Evolutionary conservation across 2,113 vertebrate species (phyloP).

Genomic region (Circaetus gallicus): DNA sequence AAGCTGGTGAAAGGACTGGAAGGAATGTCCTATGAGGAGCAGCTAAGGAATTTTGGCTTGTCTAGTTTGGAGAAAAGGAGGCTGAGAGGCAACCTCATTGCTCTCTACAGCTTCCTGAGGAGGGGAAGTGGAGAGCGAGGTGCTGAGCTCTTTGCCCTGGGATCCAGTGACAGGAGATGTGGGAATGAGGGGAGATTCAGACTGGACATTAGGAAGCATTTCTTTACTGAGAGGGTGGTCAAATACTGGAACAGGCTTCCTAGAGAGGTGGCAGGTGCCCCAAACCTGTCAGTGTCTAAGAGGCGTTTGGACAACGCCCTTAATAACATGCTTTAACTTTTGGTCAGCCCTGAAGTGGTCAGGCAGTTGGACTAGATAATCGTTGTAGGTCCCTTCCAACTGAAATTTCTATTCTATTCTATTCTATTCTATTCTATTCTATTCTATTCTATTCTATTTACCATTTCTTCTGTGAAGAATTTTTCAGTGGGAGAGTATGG

Average conservation of each 20-base stretch:
- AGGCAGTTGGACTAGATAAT: not conserved
- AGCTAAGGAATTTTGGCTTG: not conserved
- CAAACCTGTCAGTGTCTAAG: not conserved
- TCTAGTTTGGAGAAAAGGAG: not conserved
- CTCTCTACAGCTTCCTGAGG: not conserved
- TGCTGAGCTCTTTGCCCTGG: not conserved
- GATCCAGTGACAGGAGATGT: not conserved
- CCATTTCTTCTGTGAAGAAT: not conserved
- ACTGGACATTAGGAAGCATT: not conserved
- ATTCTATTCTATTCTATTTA: not conserved
- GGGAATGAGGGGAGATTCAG: not conserved
- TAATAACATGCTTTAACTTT: not conserved
- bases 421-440: not conserved
- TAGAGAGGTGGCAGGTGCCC: not conserved
- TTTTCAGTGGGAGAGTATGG: not conserved
- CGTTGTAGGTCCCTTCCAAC: not conserved
- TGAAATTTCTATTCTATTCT: not conserved
- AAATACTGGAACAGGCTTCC: not conserved
- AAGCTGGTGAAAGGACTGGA: not conserved
- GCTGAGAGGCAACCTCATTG: not conserved
- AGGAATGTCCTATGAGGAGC: not conserved
- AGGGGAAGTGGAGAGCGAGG: not conserved
- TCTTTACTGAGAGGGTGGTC: not conserved
- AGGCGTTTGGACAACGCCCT: not conserved
- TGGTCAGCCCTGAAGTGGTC: not conserved